Conservation (phyloP, 2,888 invertebrate genomes). For the Dioctria rufipes region DNA sequence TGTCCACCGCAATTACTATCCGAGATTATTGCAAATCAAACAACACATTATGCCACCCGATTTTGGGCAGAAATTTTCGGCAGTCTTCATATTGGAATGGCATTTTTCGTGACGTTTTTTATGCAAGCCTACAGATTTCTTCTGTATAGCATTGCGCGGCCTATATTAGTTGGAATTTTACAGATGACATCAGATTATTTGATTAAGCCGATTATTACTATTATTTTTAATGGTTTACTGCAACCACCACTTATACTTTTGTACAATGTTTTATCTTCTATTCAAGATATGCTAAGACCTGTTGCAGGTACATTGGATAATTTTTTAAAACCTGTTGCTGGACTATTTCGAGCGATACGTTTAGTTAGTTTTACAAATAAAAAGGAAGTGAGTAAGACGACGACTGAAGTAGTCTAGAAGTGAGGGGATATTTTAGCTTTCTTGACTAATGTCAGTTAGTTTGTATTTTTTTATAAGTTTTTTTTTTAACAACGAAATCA, state of each 20-base stretch:
- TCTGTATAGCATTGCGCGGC: constrained; percentile 75
- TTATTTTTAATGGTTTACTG: constrained; percentile 77
- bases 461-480: too few species aligned
- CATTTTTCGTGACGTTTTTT: constrained; percentile 76
- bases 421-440: too few species aligned
- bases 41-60: constrained; percentile 75
- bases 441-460: too few species aligned
- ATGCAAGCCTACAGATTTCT: constrained; percentile 76
- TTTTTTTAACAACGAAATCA: too few species aligned
- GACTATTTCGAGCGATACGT: constrained; percentile 64
- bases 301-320: constrained; percentile 74
- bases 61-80: constrained; percentile 82
- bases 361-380: constrained; percentile 64
- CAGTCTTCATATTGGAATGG: constrained; percentile 75
- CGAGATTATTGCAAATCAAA: constrained; percentile 75
- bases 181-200: constrained; percentile 79
- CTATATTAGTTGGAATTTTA: constrained; percentile 75
- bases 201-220: constrained; percentile 78
- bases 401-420: too few species aligned
- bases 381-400: background rate
- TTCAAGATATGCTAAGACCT: constrained; percentile 77
- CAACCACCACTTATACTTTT: constrained; percentile 79
- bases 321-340: constrained; percentile 68
- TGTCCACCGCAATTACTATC: constrained; percentile 75
- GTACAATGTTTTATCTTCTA: constrained; percentile 76